Evolutionary conservation across 2,113 vertebrate species (phyloP), one percentile per base, ranked within the genome.

Genomic region (Oreochromis tanganicae): DNA sequence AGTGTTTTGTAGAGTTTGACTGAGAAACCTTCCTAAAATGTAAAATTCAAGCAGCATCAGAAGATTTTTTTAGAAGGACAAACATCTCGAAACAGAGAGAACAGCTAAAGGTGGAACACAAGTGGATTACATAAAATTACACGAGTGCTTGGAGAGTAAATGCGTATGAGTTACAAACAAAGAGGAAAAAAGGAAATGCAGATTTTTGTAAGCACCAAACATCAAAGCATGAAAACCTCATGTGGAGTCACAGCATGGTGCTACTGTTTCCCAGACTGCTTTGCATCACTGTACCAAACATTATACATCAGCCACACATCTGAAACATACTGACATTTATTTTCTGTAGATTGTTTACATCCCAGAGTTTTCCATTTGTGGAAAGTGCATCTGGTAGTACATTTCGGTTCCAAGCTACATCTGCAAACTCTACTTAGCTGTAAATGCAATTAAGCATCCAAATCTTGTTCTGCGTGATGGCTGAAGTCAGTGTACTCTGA

Each of bases 181-280:
- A 24, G 63, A 13, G 73, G 6, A 5, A 68, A 57, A 82, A 71
- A 81, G 21, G 10, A 83, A 71, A 66, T n/a, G 27, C n/a, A 6
- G 79, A 36, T n/a, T 86, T 83, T 86, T 88, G 48, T 54, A 29
- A 66, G 66, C 56, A 56, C 75, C 68, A 89, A 80, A 89, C 87
- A 85, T 92, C 66, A 83, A 91, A 43, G n/a, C 54, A 81, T 86
- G 81, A 86, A 85, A 85, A 59, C 82, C 78, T 61, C 85, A 84
- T 86, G 87, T 52, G 52, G 85, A 85, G 80, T 81, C 84, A 11
- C 82, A 85, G 85, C 14, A 4, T 81, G 85, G 13, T 11, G n/a
- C 32, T 52, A 34, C 83, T 66, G 55, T 83, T 89, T 85, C n/a
- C 57, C 24, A 48, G 61, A 50, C 36, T 78, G 73, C 10, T 78